Conservation (phyloP, 2,888 invertebrate species). For the Polia nebulosa region DNA sequence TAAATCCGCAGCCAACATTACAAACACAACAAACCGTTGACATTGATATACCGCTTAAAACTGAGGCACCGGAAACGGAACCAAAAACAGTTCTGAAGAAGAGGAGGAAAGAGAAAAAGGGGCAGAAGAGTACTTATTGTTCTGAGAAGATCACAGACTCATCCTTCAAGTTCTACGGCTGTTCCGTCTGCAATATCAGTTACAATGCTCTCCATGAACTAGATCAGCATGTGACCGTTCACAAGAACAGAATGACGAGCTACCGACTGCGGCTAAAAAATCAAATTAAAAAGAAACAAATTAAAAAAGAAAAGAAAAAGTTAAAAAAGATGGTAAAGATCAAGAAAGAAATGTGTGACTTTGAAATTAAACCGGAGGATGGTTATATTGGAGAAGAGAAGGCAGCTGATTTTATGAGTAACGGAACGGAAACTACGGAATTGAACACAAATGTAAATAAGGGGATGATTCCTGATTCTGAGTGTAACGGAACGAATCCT, state of each 20-base stretch:
- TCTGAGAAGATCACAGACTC: conserved; percentile 83
- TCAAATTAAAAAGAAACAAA: conserved; percentile 77
- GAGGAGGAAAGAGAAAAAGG: conserved; percentile 69
- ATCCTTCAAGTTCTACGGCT: conserved; percentile 84
- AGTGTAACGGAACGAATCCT: background rate
- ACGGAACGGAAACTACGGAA: conserved; percentile 6
- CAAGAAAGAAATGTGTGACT: conserved; percentile 69
- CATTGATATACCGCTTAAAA: conserved; percentile 30
- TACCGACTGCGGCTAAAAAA: conserved; percentile 83
- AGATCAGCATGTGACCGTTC: conserved; percentile 82
- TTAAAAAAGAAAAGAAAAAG: conserved; percentile 80
- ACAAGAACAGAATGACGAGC: conserved; percentile 84
- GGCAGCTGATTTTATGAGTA: conserved; percentile 70
- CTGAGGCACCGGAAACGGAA: conserved; percentile 20
- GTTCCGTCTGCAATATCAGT: conserved; percentile 83
- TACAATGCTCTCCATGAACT: conserved; percentile 76
- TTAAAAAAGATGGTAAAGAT: conserved; percentile 74
- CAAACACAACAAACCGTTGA: conserved; percentile 1
- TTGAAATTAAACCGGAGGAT: conserved; percentile 87
- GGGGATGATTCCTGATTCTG: background rate
- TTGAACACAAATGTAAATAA: conserved; percentile 27
- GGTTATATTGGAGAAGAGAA: conserved; percentile 85
- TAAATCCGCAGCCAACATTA: conserved; percentile 11
- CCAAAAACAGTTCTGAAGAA: conserved; percentile 65
- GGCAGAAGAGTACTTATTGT: conserved; percentile 76